phyloP scores from a whole-genome alignment of 2,888 invertebrate genomes.

The Drosophila parthenogenetica region DNA sequence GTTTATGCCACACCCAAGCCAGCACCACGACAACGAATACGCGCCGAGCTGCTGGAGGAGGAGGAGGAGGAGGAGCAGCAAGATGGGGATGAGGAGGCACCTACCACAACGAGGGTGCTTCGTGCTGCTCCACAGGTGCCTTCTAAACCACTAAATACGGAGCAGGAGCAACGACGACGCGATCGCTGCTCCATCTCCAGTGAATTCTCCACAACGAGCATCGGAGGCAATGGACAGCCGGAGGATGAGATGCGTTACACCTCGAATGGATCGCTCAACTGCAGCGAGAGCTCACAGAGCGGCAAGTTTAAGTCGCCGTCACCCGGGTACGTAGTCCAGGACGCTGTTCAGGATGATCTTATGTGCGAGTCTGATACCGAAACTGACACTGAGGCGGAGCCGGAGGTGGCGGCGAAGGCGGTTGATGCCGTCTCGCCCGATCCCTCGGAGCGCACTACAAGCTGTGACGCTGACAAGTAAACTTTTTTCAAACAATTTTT shows the following conservation, averaged over 20 bases:
- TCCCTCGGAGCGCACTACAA: constrained; percentile 49
- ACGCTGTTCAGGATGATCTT: constrained; percentile 24
- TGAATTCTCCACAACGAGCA: constrained; percentile 77
- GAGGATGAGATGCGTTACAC: constrained; percentile 67
- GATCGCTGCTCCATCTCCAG: constrained; percentile 79
- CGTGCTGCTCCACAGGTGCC: constrained; percentile 59
- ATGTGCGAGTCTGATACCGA: constrained; percentile 30
- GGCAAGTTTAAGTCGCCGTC: constrained; percentile 83
- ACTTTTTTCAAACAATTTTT: constrained; percentile 45
- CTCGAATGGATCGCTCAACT: constrained; percentile 78
- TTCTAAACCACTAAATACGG: constrained; percentile 63
- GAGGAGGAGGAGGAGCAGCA: background rate
- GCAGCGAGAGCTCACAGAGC: constrained; percentile 79
- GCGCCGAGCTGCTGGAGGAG: constrained; percentile 27
- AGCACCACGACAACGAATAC: constrained; percentile 80
- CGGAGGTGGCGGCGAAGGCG: constrained; percentile 17
- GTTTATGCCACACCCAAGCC: constrained; percentile 78
- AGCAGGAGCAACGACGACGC: constrained; percentile 59
- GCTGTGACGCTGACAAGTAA: constrained; percentile 77
- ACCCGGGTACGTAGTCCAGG: constrained; percentile 82
- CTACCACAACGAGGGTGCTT: background rate
- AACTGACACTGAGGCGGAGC: constrained; percentile 16
- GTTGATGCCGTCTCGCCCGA: constrained; percentile 28
- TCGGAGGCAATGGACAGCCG: constrained; percentile 45
- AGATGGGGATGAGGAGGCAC: background rate